Conservation (phyloP, 1,140 invertebrate species). For the Danaus plexippus region DNA sequence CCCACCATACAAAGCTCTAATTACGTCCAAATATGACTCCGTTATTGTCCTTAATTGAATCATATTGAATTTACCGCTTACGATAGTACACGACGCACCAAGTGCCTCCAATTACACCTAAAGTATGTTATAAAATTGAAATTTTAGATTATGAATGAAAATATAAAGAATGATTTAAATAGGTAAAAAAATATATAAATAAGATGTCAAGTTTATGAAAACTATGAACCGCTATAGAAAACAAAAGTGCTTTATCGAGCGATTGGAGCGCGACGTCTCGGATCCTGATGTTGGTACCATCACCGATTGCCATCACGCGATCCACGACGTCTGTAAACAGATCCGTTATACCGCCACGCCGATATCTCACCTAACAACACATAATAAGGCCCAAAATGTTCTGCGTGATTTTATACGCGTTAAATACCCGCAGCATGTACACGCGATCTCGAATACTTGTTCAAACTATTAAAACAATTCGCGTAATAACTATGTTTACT, state of each 20-base stretch:
- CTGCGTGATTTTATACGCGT: conserved; percentile 18
- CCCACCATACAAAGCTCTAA: neutral
- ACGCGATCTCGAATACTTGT: conserved; percentile 16
- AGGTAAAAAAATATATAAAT: conserved; percentile 8
- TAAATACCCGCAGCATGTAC: conserved; percentile 16
- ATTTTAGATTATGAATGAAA: neutral
- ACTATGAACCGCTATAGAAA: conserved; percentile 33
- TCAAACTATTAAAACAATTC: conserved; percentile 4
- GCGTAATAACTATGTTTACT: neutral
- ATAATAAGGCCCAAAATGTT: conserved; percentile 14
- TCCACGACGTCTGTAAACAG: conserved; percentile 15
- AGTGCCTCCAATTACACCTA: too few relatives aligned
- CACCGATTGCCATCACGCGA: conserved; percentile 45
- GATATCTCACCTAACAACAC: conserved; percentile 12
- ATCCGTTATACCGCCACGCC: conserved; percentile 5
- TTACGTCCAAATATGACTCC: too few relatives aligned
- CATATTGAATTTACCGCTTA: too few relatives aligned
- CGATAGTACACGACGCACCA: too few relatives aligned
- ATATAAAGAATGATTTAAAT: too few relatives aligned
- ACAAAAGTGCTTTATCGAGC: conserved; percentile 38
- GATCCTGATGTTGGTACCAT: conserved; percentile 39
- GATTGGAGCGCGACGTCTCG: conserved; percentile 31
- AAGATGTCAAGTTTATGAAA: neutral
- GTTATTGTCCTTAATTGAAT: too few relatives aligned
- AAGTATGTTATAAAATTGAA: too few relatives aligned